These are phyloP conservation scores for Lithophane semibrunnea DNA, from an alignment of 2,888 invertebrate species.

Conservation along the genomic window DNA sequence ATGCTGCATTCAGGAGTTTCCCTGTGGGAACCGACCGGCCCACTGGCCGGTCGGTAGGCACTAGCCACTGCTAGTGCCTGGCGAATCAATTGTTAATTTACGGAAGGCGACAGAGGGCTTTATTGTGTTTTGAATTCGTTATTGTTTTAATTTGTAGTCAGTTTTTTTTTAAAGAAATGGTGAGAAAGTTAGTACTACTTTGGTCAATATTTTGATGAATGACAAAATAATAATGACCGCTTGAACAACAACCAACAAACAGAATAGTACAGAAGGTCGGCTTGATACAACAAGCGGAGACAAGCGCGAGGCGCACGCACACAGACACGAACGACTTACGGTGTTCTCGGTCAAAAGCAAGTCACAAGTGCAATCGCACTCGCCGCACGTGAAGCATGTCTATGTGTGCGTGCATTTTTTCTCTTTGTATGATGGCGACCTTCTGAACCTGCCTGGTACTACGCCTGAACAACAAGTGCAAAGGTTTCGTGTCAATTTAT, in stretches of 20 bases:
- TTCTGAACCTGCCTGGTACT: not conserved
- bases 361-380: not conserved
- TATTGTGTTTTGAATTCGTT: not conserved
- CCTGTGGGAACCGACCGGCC: slow-evolving; percentile 61
- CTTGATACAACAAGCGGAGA: not conserved
- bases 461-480: slow-evolving; percentile 39
- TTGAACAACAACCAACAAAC: slow-evolving; percentile 38
- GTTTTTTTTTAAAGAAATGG: not conserved
- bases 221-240: too few relatives aligned
- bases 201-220: too few relatives aligned
- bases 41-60: too few relatives aligned
- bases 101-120: slow-evolving; percentile 19
- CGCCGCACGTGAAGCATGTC: not conserved
- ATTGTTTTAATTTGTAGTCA: not conserved
- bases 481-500: slow-evolving; percentile 66
- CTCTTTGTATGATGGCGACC: too few relatives aligned
- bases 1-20: slow-evolving; percentile 57
- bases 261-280: not conserved
- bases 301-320: not conserved
- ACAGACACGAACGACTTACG: not conserved
- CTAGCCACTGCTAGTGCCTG: slow-evolving; percentile 14
- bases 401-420: not conserved
- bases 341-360: not conserved
- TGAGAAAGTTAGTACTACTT: too few relatives aligned
- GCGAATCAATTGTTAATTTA: slow-evolving; percentile 61